A percentile compares a stretch with the other conserved stretches of the same genome.
Evolutionary conservation across 1,140 invertebrate species (phyloP).

Genomic region (Drosophila subpulchrella): DNA sequence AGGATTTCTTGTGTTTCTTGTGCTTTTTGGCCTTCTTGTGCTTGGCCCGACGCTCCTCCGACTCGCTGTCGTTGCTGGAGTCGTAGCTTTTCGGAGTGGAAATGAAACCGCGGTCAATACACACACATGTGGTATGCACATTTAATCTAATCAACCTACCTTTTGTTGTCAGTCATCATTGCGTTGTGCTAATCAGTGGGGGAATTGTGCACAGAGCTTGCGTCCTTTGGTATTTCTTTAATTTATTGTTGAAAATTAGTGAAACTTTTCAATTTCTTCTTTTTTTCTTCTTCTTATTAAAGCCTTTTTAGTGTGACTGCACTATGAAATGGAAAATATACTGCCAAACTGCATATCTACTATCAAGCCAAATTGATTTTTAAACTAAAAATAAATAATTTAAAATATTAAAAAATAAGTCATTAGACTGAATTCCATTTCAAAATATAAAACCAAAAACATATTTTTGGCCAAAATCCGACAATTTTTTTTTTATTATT

Average conservation of each 20-base stretch:
- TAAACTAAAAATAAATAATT: background rate
- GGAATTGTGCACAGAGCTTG: background rate
- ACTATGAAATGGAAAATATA: background rate
- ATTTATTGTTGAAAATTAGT: background rate
- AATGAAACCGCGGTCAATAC: constrained; percentile 18
- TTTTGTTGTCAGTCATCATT: constrained; percentile 78
- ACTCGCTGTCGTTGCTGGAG: constrained; percentile 67
- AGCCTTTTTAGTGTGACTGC: constrained; percentile 1
- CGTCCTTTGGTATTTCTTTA: background rate
- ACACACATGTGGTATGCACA: constrained; percentile 21
- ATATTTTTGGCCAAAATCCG: no score
- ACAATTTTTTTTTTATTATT: no score
- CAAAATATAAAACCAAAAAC: no score
- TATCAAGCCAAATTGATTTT: no score
- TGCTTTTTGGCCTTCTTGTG: constrained; percentile 85
- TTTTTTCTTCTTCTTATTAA: background rate
- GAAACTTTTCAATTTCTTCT: constrained; percentile 2
- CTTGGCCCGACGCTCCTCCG: constrained; percentile 69
- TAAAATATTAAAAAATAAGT: background rate
- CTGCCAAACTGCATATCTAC: background rate
- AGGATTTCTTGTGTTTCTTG: constrained; percentile 86
- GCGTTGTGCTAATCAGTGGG: background rate
- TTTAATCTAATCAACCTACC: constrained; percentile 44
- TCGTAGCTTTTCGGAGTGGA: constrained; percentile 47
- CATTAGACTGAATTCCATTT: no score